phyloP scores from a whole-genome alignment of 1,140 invertebrate species.

The Gryon sp. region DNA sequence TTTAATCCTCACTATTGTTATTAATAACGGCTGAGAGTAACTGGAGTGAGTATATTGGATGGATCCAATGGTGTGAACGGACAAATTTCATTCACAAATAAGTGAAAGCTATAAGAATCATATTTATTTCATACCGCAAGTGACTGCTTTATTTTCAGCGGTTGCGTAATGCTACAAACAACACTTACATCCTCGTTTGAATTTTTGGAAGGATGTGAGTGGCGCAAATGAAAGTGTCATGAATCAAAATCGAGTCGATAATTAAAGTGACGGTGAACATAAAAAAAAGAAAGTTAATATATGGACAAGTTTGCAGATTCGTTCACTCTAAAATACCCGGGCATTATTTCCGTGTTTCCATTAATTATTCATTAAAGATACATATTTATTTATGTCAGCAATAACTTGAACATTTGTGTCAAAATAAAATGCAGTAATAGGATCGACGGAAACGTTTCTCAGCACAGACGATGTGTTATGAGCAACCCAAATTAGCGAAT shows the following conservation, averaged over 20 bases:
- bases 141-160: conserved; percentile 24
- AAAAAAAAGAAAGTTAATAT: conserved; percentile 29
- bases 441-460: too few relatives aligned
- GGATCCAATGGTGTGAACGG: conserved; percentile 6
- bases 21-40: conserved; percentile 7
- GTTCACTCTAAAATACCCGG: neutral
- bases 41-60: conserved; percentile 4
- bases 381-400: too few relatives aligned
- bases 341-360: neutral
- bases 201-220: neutral
- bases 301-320: neutral
- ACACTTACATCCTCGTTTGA: neutral
- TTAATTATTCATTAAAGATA: too few relatives aligned
- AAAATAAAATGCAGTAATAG: too few relatives aligned
- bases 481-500: too few relatives aligned
- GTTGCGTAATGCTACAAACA: conserved; percentile 40
- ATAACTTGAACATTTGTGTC: too few relatives aligned
- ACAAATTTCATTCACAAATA: conserved; percentile 14
- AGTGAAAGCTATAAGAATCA: conserved; percentile 49
- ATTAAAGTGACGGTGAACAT: neutral
- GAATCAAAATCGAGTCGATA: conserved; percentile 21
- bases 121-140: conserved; percentile 35
- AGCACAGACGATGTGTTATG: too few relatives aligned
- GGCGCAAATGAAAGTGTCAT: conserved; percentile 20
- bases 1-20: conserved; percentile 8